Evolutionary conservation across 2,113 vertebrate genomes (phyloP), one percentile per base, ranked within the genome.

Genomic region (Trematocara macrostoma): DNA sequence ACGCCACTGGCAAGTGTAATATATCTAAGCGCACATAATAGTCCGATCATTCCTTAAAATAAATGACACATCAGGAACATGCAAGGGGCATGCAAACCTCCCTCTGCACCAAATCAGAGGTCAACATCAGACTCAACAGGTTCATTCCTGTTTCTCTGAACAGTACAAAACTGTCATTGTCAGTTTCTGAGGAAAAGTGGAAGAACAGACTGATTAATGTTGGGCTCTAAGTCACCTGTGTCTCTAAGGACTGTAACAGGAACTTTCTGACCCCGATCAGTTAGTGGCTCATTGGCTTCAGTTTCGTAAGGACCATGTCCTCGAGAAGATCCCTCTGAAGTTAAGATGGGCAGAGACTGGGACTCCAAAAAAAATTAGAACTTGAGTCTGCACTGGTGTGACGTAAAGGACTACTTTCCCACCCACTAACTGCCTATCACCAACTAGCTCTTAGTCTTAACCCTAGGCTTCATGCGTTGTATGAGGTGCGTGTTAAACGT

Each of bases 101-200:
- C n/a, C 64, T 42, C 59, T 26, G 14, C 20, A 4, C 64, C 20
- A 45, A 71, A 45, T 71, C 40, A 16, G 3, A 71, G 1, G 0
- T 71, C 67, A 71, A 16, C 40, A 71, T 45, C 61, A 67, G 6
- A 38, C 61, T 0, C 34, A 0, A 67, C 61, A 67, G 61, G 18
- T 67, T 8, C 0, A 67, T 0, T 11, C 59, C 34, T 3, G 1
- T 64, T 12, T 38, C 59, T 64, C 0, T 64, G 8, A 64, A 64
- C 34, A 64, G 61, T 40, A 12, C 34, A 64, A 64, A 20, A 64
- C 34, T 35, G 16, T 61, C 34, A 38, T 12, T 67, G 11, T 42
- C 40, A 12, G 40, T 42, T 42, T 42, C 40, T 42, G 34, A 67
- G 59, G 2, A 38, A 59, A 64, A 67, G 34, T 12, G 1, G 61